Conservation (phyloP, 2,888 invertebrate genomes). For the Melanotus villosus region DNA sequence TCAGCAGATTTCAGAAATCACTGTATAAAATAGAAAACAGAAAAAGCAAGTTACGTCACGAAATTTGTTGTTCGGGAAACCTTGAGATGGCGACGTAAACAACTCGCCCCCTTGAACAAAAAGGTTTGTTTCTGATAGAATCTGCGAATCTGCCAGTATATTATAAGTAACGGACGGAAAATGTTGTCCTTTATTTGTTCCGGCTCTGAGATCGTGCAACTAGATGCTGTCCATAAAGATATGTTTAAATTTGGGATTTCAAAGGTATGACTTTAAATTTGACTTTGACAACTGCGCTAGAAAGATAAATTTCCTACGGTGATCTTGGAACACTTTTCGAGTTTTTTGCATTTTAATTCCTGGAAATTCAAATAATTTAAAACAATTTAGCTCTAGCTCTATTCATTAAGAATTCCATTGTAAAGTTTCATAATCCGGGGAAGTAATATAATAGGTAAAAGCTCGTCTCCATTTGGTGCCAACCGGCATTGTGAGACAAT, state of each 20-base stretch:
- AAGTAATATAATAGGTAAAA: constrained; percentile 2
- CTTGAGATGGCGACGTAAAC: background rate
- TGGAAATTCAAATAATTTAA: too few relatives aligned
- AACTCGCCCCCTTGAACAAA: background rate
- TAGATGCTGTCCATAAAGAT: background rate
- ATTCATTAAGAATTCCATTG: background rate
- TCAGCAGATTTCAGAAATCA: too few relatives aligned
- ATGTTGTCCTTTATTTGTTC: constrained; percentile 24
- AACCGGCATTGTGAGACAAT: constrained; percentile 9
- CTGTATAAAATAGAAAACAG: background rate
- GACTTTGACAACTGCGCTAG: too few relatives aligned
- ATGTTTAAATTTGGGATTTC: constrained; percentile 21
- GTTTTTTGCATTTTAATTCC: background rate
- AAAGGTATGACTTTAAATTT: constrained; percentile 20
- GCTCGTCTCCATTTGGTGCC: constrained; percentile 1
- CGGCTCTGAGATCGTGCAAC: background rate
- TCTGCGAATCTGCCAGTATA: background rate
- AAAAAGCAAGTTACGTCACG: background rate
- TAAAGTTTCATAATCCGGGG: background rate
- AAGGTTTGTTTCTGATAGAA: background rate
- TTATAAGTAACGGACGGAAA: background rate
- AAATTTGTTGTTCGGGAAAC: background rate
- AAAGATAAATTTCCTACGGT: too few relatives aligned
- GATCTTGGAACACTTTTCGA: too few relatives aligned
- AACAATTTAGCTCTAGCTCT: background rate